Percentiles rank a stretch among this genome's conserved stretches.
Evolutionary conservation across 2,113 vertebrate genomes (phyloP).

Genomic region (Micronycteris hirsuta): DNA sequence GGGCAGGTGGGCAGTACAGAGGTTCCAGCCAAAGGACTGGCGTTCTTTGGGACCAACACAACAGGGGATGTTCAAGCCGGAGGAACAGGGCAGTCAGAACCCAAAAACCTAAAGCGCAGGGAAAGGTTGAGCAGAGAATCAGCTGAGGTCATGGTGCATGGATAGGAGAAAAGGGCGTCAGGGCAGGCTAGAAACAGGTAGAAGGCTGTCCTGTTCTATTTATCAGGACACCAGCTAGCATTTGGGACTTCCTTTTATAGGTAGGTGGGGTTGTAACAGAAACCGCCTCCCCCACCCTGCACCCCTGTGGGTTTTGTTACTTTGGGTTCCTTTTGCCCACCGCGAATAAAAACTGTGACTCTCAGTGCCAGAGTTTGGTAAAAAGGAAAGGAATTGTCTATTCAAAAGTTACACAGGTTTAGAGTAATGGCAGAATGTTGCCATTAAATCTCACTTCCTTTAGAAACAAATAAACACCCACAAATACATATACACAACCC

Average conservation of each 20-base stretch:
- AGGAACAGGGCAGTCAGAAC: not conserved
- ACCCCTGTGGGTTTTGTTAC: too few relatives aligned
- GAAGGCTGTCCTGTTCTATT: accelerated
- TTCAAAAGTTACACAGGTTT: too few relatives aligned
- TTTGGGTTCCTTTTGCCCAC: too few relatives aligned
- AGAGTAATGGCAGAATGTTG: too few relatives aligned
- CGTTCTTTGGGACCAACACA: not conserved
- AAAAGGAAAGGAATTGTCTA: too few relatives aligned
- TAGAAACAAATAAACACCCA: too few relatives aligned
- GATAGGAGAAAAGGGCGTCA: not conserved
- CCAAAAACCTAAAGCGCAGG: not conserved
- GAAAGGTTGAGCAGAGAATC: not conserved
- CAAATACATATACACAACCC: too few relatives aligned
- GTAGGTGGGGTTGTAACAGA: not conserved
- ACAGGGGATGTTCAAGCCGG: not conserved
- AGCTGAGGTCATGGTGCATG: accelerated
- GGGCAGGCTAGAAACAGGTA: too few relatives aligned
- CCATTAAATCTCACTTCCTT: too few relatives aligned
- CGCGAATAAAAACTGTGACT: too few relatives aligned
- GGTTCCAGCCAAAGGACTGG: not conserved
- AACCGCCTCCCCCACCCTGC: too few relatives aligned
- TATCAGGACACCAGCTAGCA: not conserved
- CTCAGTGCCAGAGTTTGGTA: too few relatives aligned
- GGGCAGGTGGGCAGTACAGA: not conserved
- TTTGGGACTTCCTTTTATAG: not conserved